Percentiles rank a stretch among this genome's conserved stretches.
Conservation (phyloP, 2,888 invertebrate species). For the Eumerus sabulonum region DNA sequence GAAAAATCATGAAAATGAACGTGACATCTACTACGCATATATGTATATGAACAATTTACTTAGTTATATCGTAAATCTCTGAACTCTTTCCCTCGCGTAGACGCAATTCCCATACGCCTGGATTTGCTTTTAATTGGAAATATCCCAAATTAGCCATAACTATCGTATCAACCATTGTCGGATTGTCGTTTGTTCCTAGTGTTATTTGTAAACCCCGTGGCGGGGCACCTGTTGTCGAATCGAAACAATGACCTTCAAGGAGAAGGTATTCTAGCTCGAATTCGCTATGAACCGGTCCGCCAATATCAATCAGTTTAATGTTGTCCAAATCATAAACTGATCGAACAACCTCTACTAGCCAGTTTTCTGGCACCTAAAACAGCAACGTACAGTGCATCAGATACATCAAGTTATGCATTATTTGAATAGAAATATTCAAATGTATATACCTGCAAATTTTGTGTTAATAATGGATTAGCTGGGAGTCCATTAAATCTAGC, state of each 20-base stretch:
- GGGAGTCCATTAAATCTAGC: constrained; percentile 95
- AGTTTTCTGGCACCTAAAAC: constrained; percentile 93
- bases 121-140: constrained; percentile 98
- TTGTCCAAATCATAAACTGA: constrained; percentile 98
- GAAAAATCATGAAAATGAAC: background rate
- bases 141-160: constrained; percentile 99
- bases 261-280: constrained; percentile 97
- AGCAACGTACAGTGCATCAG: no score
- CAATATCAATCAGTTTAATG: constrained; percentile 95
- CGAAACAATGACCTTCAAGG: constrained; percentile 97
- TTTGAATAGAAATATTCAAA: no score
- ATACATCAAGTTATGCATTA: no score
- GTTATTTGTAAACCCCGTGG: constrained; percentile 98
- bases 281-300: constrained; percentile 93
- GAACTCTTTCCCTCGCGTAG: constrained; percentile 95
- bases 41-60: constrained; percentile 79
- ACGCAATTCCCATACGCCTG: constrained; percentile 95
- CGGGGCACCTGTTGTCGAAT: constrained; percentile 92
- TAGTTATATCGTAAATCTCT: constrained; percentile 95
- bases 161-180: constrained; percentile 94
- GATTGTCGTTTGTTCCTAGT: constrained; percentile 89
- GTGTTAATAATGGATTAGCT: constrained; percentile 93
- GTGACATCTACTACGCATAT: background rate
- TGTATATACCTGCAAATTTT: constrained; percentile 84
- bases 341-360: constrained; percentile 95